phyloP scores from a whole-genome alignment of 2,113 vertebrate genomes.

The Cichladusa arquata region DNA sequence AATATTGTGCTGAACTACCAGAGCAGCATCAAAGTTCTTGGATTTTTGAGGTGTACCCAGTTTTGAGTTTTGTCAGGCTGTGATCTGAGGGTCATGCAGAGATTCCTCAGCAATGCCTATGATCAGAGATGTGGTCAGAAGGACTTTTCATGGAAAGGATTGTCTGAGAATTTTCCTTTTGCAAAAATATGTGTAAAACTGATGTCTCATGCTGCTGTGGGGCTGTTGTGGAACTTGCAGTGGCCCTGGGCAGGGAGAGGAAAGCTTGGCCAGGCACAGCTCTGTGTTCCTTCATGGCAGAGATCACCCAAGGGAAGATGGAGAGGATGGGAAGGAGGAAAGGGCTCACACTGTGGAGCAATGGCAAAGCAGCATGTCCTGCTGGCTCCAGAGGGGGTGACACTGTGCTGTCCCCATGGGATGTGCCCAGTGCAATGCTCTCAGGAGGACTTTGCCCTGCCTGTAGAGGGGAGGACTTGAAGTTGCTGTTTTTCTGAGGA shows the following conservation, averaged over 20 bases:
- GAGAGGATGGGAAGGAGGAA: background rate
- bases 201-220: background rate
- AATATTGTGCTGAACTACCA: background rate
- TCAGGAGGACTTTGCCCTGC: background rate
- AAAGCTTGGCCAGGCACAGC: background rate
- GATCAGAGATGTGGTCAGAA: background rate
- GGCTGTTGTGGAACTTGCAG: background rate
- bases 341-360: background rate
- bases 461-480: background rate
- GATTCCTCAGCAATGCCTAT: accelerated
- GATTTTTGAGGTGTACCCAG: background rate
- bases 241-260: background rate
- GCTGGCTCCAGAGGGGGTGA: background rate
- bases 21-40: background rate
- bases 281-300: background rate
- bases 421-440: accelerated
- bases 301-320: background rate
- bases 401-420: background rate
- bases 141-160: background rate
- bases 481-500: background rate
- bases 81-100: background rate
- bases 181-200: background rate
- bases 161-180: background rate
- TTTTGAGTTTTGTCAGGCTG: background rate
- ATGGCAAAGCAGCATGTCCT: background rate